phyloP scores from a whole-genome alignment of 2,113 vertebrate genomes.

The Nothobranchius furzeri region DNA sequence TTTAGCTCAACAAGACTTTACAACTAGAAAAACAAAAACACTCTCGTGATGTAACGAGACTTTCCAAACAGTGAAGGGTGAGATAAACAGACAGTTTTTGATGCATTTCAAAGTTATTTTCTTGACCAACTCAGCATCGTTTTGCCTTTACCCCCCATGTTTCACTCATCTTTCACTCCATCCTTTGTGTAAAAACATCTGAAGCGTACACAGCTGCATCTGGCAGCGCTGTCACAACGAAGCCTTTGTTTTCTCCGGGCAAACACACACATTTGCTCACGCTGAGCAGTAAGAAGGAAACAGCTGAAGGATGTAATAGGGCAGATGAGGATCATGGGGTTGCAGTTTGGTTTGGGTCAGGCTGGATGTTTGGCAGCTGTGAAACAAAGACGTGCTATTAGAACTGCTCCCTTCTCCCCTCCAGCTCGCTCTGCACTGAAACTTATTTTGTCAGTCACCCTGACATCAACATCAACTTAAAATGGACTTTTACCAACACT shows the following conservation, averaged over 20 bases:
- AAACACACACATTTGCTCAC: conserved; percentile 43
- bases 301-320: conserved; percentile 80
- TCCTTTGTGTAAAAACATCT: conserved; percentile 67
- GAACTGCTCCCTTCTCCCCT: conserved; percentile 46
- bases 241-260: conserved; percentile 60
- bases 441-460: conserved; percentile 56
- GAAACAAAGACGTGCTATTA: conserved; percentile 67
- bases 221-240: conserved; percentile 49
- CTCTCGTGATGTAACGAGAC: neutral
- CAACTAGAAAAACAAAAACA: neutral
- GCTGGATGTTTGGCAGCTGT: conserved; percentile 66
- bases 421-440: conserved; percentile 30
- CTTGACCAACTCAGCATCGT: conserved; percentile 13
- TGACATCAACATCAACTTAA: conserved; percentile 19
- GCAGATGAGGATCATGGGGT: conserved; percentile 81
- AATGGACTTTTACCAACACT: conserved; percentile 42
- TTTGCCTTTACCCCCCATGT: conserved; percentile 13
- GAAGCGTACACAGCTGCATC: conserved; percentile 65
- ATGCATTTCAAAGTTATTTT: conserved; percentile 12
- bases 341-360: conserved; percentile 69
- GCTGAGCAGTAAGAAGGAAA: conserved; percentile 52
- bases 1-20: neutral
- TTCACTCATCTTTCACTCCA: conserved; percentile 52
- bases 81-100: conserved; percentile 11
- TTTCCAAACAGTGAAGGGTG: neutral